Percentiles rank a stretch among this genome's conserved stretches.
phyloP scores from a whole-genome alignment of 2,797 vertebrate species.

The Squalus acanthias region DNA sequence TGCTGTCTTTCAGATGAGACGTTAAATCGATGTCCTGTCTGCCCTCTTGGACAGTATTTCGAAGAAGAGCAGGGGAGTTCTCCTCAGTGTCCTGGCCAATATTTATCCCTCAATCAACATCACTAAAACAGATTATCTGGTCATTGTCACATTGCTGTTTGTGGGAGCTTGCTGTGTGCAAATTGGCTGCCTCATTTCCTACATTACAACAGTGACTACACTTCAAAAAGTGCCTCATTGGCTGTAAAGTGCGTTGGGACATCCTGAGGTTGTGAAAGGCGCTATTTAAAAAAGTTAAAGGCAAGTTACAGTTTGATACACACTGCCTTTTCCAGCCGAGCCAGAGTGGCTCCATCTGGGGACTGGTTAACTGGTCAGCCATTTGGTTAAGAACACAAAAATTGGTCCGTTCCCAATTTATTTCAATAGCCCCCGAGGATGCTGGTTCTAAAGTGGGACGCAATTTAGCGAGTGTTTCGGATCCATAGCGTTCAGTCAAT shows the following conservation, averaged over 20 bases:
- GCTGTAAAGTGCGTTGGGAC: neutral
- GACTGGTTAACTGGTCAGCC: conserved; percentile 39
- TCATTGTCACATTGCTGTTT: neutral
- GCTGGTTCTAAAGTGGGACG: neutral
- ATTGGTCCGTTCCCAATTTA: neutral
- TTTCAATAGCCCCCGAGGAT: neutral
- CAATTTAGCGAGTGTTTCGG: neutral
- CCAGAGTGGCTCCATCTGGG: conserved; percentile 34
- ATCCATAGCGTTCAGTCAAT: neutral
- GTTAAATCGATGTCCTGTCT: neutral
- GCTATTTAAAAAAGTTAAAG: conserved; percentile 39
- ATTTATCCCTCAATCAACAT: neutral
- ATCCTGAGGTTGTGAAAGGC: neutral
- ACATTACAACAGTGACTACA: neutral
- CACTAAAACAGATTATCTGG: neutral
- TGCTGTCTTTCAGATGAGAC: neutral
- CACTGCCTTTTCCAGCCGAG: conserved; percentile 46
- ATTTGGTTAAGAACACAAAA: conserved; percentile 39
- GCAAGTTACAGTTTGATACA: conserved; percentile 46
- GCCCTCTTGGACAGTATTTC: neutral
- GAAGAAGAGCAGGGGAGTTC: neutral
- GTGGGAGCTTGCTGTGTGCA: too few relatives aligned
- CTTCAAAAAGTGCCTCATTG: neutral
- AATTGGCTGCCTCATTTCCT: neutral
- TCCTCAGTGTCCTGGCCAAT: neutral